phyloP scores from a whole-genome alignment of 2,113 vertebrate genomes.

The human (Homo sapiens) region DNA sequence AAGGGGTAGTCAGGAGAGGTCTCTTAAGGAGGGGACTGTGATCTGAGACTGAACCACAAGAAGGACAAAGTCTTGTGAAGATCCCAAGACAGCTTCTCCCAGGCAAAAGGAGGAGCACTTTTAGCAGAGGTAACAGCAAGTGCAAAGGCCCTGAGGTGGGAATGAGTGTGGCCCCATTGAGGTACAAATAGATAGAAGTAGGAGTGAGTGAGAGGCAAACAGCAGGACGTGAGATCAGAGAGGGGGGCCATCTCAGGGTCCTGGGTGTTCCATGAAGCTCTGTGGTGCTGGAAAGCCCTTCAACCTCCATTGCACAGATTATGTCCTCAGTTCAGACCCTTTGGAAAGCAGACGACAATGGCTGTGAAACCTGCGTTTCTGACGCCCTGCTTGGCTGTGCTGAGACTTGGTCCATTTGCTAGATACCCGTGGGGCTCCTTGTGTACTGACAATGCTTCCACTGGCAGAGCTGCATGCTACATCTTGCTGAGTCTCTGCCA shows the following conservation, averaged over 20 bases:
- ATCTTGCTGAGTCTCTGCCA: neutral
- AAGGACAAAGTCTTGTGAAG: neutral
- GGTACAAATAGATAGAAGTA: neutral
- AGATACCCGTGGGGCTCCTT: neutral
- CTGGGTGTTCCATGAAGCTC: neutral
- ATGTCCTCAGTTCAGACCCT: neutral
- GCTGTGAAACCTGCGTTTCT: neutral
- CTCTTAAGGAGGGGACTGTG: fast-evolving
- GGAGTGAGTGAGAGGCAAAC: neutral
- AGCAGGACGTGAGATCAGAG: neutral
- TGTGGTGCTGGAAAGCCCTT: neutral
- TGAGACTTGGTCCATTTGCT: neutral
- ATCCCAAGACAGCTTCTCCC: neutral
- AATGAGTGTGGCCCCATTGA: neutral
- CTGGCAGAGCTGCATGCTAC: fast-evolving
- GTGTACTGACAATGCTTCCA: neutral
- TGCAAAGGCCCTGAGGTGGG: neutral
- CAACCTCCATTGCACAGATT: fast-evolving
- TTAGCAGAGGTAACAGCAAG: neutral
- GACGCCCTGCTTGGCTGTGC: neutral
- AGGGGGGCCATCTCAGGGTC: neutral
- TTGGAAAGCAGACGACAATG: neutral
- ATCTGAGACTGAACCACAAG: neutral
- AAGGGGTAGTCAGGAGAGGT: neutral
- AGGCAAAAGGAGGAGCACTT: neutral